phyloP scores from a whole-genome alignment of 2,888 invertebrate species.

The Tetranychus piercei region DNA sequence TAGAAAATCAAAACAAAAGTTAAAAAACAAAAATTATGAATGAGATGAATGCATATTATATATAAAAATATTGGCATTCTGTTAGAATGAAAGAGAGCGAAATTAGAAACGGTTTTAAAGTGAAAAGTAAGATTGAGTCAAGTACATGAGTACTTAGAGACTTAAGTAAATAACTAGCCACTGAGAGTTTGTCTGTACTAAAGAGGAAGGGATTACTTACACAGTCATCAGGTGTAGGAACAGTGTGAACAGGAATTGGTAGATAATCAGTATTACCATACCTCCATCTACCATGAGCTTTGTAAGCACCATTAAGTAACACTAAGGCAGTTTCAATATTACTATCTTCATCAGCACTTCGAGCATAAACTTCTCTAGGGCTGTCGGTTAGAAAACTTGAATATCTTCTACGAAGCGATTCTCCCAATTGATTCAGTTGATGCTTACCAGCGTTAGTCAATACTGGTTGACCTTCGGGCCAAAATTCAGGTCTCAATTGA shows the following conservation, averaged over 20 bases:
- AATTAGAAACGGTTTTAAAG: background rate
- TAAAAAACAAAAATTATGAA: no score
- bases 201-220: background rate
- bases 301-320: background rate
- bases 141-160: background rate
- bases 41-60: no score
- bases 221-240: background rate
- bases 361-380: background rate
- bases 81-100: background rate
- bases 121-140: background rate
- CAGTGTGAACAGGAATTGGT: background rate
- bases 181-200: background rate
- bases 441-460: conserved; percentile 18
- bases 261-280: background rate
- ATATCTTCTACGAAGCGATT: background rate
- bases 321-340: background rate
- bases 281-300: background rate
- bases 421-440: background rate
- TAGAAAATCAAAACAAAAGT: background rate
- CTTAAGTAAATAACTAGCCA: background rate
- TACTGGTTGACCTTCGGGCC: background rate
- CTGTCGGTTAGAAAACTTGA: background rate
- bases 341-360: background rate
- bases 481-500: background rate
- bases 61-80: no score